These are phyloP conservation scores for Corvus hawaiiensis DNA, from an alignment of 2,113 vertebrate species.

Conservation along the genomic window DNA sequence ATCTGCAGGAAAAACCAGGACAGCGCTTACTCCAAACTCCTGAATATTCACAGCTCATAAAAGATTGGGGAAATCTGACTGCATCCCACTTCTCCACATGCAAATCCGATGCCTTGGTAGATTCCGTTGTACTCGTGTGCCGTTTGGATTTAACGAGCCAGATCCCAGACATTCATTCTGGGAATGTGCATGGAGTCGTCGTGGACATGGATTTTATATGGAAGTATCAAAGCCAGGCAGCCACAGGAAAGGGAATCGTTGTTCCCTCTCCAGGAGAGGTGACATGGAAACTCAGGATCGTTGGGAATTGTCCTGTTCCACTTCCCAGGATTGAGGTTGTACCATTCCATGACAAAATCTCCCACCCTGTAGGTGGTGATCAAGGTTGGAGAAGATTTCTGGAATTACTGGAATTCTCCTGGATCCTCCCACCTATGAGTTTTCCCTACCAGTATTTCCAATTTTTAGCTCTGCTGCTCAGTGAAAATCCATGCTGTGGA, in stretches of 20 bases:
- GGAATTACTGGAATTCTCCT: neutral
- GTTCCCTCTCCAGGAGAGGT: neutral
- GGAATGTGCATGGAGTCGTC: neutral
- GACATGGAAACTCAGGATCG: fast-evolving
- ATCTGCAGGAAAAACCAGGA: neutral
- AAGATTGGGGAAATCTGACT: neutral
- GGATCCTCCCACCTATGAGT: neutral
- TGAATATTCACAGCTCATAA: neutral
- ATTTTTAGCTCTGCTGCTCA: neutral
- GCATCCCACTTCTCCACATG: neutral
- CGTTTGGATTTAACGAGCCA: neutral
- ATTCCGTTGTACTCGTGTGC: neutral
- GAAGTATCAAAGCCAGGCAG: neutral
- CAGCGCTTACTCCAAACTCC: neutral
- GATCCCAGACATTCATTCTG: neutral
- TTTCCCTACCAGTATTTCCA: neutral
- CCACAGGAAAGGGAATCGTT: neutral
- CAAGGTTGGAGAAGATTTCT: neutral
- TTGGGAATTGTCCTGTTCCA: neutral
- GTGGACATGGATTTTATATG: neutral
- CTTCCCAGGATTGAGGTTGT: fast-evolving
- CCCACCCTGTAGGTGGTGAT: neutral
- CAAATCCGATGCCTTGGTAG: neutral
- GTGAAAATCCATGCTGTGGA: neutral
- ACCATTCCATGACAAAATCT: neutral